Conservation (phyloP, 2,113 vertebrate genomes). For the Rhinopithecus roxellana region DNA sequence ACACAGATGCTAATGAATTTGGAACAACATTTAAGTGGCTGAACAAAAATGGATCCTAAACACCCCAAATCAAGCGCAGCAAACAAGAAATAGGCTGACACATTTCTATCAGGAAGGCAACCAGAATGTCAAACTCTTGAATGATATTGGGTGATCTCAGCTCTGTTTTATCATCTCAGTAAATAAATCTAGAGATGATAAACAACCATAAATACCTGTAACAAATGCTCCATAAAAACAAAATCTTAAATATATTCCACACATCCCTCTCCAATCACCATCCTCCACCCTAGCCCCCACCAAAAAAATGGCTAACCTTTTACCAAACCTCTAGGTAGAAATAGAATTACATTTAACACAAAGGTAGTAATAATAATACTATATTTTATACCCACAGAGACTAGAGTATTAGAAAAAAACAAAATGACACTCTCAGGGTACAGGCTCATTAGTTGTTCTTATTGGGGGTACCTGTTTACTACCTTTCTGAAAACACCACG, state of each 20-base stretch:
- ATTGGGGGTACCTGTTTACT: background rate
- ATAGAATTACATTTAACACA: slow-evolving; percentile 15
- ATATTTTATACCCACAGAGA: background rate
- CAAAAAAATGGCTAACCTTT: background rate
- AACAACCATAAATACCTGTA: slow-evolving; percentile 42
- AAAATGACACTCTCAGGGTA: background rate
- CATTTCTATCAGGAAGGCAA: slow-evolving; percentile 61
- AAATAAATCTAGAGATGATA: slow-evolving; percentile 68
- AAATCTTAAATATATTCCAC: slow-evolving; percentile 19
- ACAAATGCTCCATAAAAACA: slow-evolving; percentile 41
- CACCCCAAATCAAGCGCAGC: slow-evolving; percentile 51
- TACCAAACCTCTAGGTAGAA: background rate
- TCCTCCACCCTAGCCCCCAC: background rate
- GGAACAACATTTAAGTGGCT: slow-evolving; percentile 60
- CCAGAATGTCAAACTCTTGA: slow-evolving; percentile 58
- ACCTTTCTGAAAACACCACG: slow-evolving; percentile 4
- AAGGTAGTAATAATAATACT: background rate
- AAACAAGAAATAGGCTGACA: slow-evolving; percentile 55
- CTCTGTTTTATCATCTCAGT: slow-evolving; percentile 55
- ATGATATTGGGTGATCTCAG: slow-evolving; percentile 53
- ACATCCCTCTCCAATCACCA: background rate
- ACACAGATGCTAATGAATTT: slow-evolving; percentile 63
- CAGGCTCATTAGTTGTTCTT: slow-evolving; percentile 11
- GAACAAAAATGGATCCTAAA: slow-evolving; percentile 73
- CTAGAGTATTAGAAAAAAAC: background rate